A percentile compares a stretch with the other conserved stretches of the same genome.
Conservation (phyloP, 2,888 invertebrate species). For the Villa cingulata region DNA sequence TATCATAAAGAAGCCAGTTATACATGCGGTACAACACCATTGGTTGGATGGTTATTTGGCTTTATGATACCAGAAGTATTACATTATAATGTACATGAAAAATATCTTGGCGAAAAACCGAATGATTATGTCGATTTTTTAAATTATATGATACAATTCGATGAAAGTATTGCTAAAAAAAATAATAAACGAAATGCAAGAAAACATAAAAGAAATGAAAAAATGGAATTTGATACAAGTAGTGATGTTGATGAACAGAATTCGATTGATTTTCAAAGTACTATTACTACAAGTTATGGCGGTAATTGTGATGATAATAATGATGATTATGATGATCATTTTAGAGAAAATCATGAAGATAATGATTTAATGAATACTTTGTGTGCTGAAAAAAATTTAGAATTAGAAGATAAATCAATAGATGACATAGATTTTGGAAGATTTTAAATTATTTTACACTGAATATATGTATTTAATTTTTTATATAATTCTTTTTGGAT, state of each 20-base stretch:
- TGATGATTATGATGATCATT: no score
- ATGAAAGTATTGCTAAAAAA: slow-evolving; percentile 24
- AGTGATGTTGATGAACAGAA: no score
- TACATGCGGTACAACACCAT: slow-evolving; percentile 61
- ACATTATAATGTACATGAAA: slow-evolving; percentile 28
- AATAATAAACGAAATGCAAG: not conserved
- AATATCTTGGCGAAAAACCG: slow-evolving; percentile 37
- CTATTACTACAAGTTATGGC: no score
- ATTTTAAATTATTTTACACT: no score
- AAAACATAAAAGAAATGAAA: not conserved
- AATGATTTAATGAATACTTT: not conserved
- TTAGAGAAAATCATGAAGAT: not conserved
- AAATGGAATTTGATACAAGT: not conserved
- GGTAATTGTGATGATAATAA: no score
- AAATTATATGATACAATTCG: slow-evolving; percentile 41
- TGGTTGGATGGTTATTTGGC: slow-evolving; percentile 84
- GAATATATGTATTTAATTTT: no score
- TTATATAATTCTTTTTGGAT: no score
- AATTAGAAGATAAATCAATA: not conserved
- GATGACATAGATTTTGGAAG: no score
- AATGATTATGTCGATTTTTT: slow-evolving; percentile 38
- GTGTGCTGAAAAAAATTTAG: not conserved
- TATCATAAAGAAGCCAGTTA: slow-evolving; percentile 78
- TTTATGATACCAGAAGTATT: slow-evolving; percentile 72
- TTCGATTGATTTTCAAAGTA: no score